phyloP scores from a whole-genome alignment of 2,113 vertebrate species.

The Sardina pilchardus region DNA sequence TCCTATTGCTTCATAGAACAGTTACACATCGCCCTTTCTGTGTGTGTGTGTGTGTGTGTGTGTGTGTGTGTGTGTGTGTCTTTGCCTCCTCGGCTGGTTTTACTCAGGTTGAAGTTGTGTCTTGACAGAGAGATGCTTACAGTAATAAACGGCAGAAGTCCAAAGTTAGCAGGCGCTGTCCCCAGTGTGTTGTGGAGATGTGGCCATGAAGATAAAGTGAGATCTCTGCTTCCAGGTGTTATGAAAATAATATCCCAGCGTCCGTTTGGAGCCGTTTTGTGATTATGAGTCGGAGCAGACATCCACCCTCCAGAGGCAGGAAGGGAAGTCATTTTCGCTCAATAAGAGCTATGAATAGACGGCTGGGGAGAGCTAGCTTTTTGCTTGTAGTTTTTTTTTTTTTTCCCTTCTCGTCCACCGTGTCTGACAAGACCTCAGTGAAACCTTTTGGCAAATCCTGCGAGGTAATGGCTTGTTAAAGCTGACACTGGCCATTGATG shows the following conservation, averaged over 20 bases:
- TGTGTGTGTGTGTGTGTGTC: neutral
- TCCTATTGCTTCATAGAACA: neutral
- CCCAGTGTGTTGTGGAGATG: neutral
- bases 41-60: neutral
- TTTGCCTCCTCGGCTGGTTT: neutral
- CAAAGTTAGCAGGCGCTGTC: neutral
- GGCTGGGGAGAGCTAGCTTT: neutral
- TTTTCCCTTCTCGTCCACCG: slow-evolving; percentile 23
- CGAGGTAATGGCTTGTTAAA: slow-evolving; percentile 47
- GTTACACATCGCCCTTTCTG: neutral
- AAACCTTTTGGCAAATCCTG: slow-evolving; percentile 44
- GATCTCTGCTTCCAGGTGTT: neutral
- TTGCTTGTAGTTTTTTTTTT: neutral
- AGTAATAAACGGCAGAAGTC: neutral
- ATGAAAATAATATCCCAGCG: neutral
- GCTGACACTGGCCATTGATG: slow-evolving; percentile 42
- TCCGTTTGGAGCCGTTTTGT: neutral
- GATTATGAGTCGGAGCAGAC: neutral
- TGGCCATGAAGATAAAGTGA: neutral
- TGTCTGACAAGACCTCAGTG: slow-evolving; percentile 30
- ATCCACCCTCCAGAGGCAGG: neutral
- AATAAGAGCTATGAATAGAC: neutral
- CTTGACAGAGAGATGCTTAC: neutral
- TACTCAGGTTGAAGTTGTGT: neutral
- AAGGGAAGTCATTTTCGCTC: neutral